Conservation (phyloP, 2,113 vertebrate genomes). For the human region GRCh38 chrX:143645501-143646000, state of each 20-base stretch:
- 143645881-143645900: conserved; percentile 12
- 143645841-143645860: not conserved
- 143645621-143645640: not conserved
- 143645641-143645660: not conserved
- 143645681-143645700: not conserved
- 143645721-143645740: not conserved
- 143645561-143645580: not conserved
- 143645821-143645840: conserved; percentile 41
- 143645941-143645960: not conserved
- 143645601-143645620: not conserved
- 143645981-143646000: not conserved
- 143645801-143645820: not conserved
- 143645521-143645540: conserved; percentile 32
- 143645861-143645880: conserved; percentile 28
- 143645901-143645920: not conserved
- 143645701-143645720: not conserved
- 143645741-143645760: not conserved
- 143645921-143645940: not conserved
- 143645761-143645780: not conserved
- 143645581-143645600: conserved; percentile 9
- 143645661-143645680: not conserved
- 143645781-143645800: conserved; percentile 6
- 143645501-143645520: not conserved
- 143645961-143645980: not conserved
- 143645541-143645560: not conserved